A percentile compares a stretch with the other conserved stretches of the same genome.
Conservation (phyloP, 2,888 invertebrate genomes). For the Stomorhina lunata region DNA sequence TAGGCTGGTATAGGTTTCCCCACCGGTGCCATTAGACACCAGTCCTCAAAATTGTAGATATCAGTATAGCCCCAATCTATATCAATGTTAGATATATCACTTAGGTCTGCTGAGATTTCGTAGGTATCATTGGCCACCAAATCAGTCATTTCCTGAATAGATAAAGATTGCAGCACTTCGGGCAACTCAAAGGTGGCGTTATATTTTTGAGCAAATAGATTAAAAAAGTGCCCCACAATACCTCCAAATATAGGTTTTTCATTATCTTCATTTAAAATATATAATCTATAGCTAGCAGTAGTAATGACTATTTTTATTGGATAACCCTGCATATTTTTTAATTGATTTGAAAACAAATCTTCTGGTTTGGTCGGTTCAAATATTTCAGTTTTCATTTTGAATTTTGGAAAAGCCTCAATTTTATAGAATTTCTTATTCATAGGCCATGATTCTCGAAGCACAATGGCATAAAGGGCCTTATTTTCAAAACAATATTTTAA, state of each 20-base stretch:
- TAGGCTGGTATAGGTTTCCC: constrained; percentile 46
- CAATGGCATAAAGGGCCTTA: constrained; percentile 10
- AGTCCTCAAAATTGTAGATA: constrained; percentile 25
- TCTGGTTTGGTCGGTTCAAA: not conserved
- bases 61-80: no score
- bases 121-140: no score
- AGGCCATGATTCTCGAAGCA: not conserved
- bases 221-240: no score
- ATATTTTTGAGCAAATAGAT: no score
- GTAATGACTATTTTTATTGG: constrained; percentile 47
- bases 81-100: no score
- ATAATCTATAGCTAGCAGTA: constrained; percentile 50
- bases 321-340: constrained; percentile 34
- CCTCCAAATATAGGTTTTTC: not conserved
- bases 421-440: not conserved
- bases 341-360: constrained; percentile 40
- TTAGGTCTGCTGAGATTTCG: no score
- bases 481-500: not conserved
- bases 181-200: no score
- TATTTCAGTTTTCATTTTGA: not conserved
- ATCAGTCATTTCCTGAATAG: no score
- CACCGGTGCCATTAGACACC: no score
- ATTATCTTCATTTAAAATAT: not conserved
- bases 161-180: no score
- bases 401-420: not conserved